Evolutionary conservation across 2,113 vertebrate species (phyloP).

Genomic region (Corythornis vintsioides): DNA sequence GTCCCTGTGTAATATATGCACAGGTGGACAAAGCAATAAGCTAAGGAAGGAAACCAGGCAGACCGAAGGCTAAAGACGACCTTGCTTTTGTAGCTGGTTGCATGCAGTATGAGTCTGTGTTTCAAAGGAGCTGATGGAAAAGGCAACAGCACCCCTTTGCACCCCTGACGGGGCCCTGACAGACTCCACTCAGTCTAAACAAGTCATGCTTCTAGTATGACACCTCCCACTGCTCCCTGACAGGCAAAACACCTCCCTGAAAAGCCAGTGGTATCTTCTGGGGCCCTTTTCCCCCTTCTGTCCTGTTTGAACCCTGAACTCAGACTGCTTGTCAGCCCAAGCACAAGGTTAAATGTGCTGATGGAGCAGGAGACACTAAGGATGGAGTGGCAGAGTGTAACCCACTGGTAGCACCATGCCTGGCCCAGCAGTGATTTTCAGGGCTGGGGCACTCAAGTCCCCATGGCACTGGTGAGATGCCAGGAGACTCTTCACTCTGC

Average conservation of each 20-base stretch:
- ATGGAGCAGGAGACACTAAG: not conserved
- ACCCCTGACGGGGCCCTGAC: rapidly evolving
- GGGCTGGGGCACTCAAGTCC: rapidly evolving
- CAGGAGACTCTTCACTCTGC: not conserved
- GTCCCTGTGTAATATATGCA: not conserved
- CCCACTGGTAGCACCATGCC: not conserved
- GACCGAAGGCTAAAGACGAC: not conserved
- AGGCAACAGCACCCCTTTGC: not conserved
- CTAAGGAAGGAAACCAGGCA: not conserved
- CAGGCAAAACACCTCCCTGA: not conserved
- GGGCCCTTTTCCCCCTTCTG: not conserved
- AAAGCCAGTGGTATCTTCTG: not conserved
- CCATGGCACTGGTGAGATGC: not conserved
- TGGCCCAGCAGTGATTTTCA: not conserved
- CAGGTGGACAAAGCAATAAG: not conserved
- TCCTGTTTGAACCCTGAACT: not conserved
- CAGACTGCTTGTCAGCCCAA: not conserved
- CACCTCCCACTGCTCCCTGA: not conserved
- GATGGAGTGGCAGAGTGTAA: not conserved
- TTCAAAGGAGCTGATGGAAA: not conserved
- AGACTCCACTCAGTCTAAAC: not conserved
- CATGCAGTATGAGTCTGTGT: not conserved
- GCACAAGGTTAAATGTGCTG: not conserved
- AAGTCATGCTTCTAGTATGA: not conserved
- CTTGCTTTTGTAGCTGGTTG: not conserved